Conservation (phyloP, 2,113 vertebrate species). For the Amblyornis subalaris region DNA sequence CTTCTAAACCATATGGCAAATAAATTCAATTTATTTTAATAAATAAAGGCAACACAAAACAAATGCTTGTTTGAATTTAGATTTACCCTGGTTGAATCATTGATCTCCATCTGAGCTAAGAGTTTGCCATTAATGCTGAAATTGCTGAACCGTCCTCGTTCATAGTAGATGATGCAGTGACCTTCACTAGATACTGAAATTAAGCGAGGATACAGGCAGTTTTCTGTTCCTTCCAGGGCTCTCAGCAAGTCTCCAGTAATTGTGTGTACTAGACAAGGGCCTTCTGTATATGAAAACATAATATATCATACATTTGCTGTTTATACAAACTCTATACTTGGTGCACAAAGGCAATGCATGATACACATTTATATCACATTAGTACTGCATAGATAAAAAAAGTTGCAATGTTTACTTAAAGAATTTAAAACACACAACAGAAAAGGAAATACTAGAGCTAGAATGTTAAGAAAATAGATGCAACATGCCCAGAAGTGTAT, state of each 20-base stretch:
- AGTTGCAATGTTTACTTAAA: background rate
- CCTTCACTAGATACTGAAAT: slow-evolving; percentile 98
- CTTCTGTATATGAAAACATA: slow-evolving; percentile 77
- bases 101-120: slow-evolving; percentile 96
- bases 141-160: slow-evolving; percentile 93
- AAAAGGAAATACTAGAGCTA: background rate
- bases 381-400: background rate
- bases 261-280: slow-evolving; percentile 96
- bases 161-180: slow-evolving; percentile 97
- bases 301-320: background rate
- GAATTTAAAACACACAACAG: background rate
- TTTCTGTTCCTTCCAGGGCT: slow-evolving; percentile 92
- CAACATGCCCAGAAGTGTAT: background rate
- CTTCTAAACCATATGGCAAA: background rate
- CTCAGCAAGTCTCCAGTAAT: slow-evolving; percentile 96
- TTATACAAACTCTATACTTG: background rate
- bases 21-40: background rate
- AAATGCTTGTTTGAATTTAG: background rate
- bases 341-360: background rate
- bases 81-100: slow-evolving; percentile 90
- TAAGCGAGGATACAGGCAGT: slow-evolving; percentile 85
- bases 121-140: slow-evolving; percentile 98
- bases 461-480: background rate
- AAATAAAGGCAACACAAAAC: background rate
- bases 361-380: background rate